phyloP scores from a whole-genome alignment of 2,113 vertebrate genomes.

The Dasyprocta punctata region DNA sequence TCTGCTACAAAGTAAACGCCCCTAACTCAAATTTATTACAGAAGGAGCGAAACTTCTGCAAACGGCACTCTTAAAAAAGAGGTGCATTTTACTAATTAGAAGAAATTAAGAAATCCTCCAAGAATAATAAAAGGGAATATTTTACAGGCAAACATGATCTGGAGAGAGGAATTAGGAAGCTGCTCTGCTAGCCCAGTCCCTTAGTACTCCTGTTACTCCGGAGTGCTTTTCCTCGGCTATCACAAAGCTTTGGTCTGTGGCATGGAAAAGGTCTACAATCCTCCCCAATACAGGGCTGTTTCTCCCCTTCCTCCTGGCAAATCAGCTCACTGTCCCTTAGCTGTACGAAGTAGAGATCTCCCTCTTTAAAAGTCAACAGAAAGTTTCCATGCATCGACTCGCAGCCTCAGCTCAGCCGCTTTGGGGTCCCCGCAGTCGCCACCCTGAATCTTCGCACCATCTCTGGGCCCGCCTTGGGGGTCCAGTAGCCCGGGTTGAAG shows the following conservation, averaged over 20 bases:
- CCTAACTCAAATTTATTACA: slow-evolving; percentile 84
- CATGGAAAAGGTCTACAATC: slow-evolving; percentile 98
- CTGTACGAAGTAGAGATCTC: slow-evolving; percentile 99
- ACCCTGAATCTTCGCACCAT: neutral
- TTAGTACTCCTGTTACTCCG: slow-evolving; percentile 98
- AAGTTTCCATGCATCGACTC: slow-evolving; percentile 85
- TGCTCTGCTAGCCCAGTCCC: slow-evolving; percentile 85
- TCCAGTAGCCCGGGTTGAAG: neutral
- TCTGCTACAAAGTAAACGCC: slow-evolving; percentile 85
- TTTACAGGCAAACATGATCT: slow-evolving; percentile 90
- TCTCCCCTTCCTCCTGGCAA: slow-evolving; percentile 97
- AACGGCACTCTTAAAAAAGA: slow-evolving; percentile 92
- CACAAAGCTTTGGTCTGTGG: slow-evolving; percentile 97
- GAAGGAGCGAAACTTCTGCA: slow-evolving; percentile 88
- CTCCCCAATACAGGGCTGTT: slow-evolving; percentile 93
- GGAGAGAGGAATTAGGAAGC: slow-evolving; percentile 87
- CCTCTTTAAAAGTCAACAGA: slow-evolving; percentile 96
- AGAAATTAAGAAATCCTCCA: slow-evolving; percentile 90
- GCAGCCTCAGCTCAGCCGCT: neutral
- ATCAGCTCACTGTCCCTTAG: slow-evolving; percentile 98
- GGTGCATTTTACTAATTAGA: slow-evolving; percentile 89
- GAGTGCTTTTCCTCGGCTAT: slow-evolving; percentile 94
- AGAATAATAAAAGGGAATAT: slow-evolving; percentile 88
- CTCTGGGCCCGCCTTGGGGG: neutral
- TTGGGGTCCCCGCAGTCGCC: neutral